Percentiles rank a stretch among this genome's conserved stretches.
Conservation (phyloP, 2,797 vertebrate species). For the Myotis vivesi region DNA sequence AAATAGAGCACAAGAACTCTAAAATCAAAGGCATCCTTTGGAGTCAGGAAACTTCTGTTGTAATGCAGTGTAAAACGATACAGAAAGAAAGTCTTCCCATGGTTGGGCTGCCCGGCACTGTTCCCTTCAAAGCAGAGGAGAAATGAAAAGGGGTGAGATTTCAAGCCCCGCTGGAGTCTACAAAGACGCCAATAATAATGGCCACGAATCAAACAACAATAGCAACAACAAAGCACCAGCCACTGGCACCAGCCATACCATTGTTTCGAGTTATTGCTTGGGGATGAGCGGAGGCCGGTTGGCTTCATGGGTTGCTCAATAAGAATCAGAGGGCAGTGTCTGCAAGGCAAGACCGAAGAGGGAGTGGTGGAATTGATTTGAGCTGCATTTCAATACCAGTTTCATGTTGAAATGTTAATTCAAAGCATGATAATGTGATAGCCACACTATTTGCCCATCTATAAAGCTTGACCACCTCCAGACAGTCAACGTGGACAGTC, state of each 20-base stretch:
- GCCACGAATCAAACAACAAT: not conserved
- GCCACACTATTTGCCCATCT: not conserved
- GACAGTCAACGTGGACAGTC: slow-evolving; percentile 22
- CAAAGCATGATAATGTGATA: not conserved
- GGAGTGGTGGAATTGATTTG: not conserved
- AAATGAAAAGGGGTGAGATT: not conserved
- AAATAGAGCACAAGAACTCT: slow-evolving; percentile 64
- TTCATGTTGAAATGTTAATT: slow-evolving; percentile 35
- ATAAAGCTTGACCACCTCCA: slow-evolving; percentile 10
- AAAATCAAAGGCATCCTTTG: slow-evolving; percentile 45
- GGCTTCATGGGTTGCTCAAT: not conserved
- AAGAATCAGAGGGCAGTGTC: not conserved
- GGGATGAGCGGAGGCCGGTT: not conserved
- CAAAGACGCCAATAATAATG: not conserved
- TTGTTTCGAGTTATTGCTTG: not conserved
- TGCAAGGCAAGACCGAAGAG: not conserved
- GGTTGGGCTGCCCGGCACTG: not conserved
- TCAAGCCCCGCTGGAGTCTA: not conserved
- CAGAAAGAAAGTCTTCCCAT: not conserved
- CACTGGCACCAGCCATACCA: not conserved
- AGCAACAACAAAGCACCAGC: not conserved
- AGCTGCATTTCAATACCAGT: not conserved
- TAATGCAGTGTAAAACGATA: not conserved
- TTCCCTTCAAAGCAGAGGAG: slow-evolving; percentile 20
- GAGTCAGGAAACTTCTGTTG: slow-evolving; percentile 49